Base-by-base conservation (phyloP, 2,113 vertebrate species). In the Carollia perspicillata region DNA sequence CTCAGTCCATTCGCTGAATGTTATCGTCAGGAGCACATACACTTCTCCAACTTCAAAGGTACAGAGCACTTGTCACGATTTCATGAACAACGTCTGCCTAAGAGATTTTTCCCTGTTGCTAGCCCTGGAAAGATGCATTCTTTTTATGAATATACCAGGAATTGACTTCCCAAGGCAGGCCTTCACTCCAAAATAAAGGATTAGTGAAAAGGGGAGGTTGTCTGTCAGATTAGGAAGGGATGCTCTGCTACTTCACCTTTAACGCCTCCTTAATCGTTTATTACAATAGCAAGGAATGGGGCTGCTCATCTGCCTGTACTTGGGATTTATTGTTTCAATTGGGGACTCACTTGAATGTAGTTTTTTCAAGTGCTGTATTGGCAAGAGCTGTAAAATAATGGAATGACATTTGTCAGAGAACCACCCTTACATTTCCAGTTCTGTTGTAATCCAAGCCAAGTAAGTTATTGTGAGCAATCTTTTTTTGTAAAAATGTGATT, bases 401-500 rank as follows among this genome's bases (percentile, higher is more conserved):
- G 49, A 71, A 68, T 84, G 93, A 35, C 69, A 58, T 87, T 88
- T 69, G 83, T 87, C 87, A 65, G 65, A 89, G 90, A 93, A 75
- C 49, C 42, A 79, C 92, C 89, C 63, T 88, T 78, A 40, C 66
- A 72, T 97, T 95, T 95, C 75, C 44, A 87, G 0, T 92, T 89
- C 89, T 93, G 66, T 86, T 81, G 44, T 55, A 89, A 89, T 92
- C 75, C n/a, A 74, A 40, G 77, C 80, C 0, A 0, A 77, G 60
- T 44, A 33, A 74, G 63, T 69, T 40, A 72, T 75, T 75, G 51
- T 40, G 84, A 85, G 49, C 77, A 74, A 40, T 77, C 17, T 84
- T 91, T 92, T 87, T 74, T 65, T 88, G 16, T 63, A 22, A 93
- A 92, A 81, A 53, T 77, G 42, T 93, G 94, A 65, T 71, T 96